Conservation (phyloP, 1,140 invertebrate species). For the Phenacoccus solenopsis region DNA sequence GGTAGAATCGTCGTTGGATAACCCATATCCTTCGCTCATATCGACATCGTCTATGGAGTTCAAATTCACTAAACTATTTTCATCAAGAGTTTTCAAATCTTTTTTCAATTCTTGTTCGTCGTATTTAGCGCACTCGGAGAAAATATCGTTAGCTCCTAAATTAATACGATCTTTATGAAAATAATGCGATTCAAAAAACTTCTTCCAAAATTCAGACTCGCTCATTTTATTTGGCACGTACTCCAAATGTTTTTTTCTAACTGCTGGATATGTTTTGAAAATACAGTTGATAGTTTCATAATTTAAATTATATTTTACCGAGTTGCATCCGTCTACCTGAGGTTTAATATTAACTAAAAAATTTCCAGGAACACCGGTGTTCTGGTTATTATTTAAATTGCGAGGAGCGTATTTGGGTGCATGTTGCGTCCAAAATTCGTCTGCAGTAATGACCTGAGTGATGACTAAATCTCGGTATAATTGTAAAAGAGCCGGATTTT, state of each 20-base stretch:
- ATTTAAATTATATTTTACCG: constrained; percentile 93
- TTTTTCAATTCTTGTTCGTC: constrained; percentile 78
- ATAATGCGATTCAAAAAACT: constrained; percentile 99
- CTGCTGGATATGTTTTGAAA: constrained; percentile 98
- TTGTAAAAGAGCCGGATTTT: constrained; percentile 70
- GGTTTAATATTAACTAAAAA: constrained; percentile 79
- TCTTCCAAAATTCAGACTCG: constrained; percentile 97
- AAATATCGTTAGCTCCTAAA: constrained; percentile 73
- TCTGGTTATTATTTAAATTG: constrained; percentile 51
- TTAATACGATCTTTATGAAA: constrained; percentile 93
- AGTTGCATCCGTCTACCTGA: constrained; percentile 92
- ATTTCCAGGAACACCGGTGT: constrained; percentile 77
- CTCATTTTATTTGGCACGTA: constrained; percentile 90
- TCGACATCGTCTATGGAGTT: constrained; percentile 61
- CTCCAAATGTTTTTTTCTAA: constrained; percentile 92
- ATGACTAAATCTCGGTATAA: constrained; percentile 88
- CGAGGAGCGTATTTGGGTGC: constrained; percentile 61
- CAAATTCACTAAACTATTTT: constrained; percentile 68
- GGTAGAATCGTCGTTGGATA: constrained; percentile 40
- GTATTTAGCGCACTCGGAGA: constrained; percentile 91
- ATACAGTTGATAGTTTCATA: constrained; percentile 94
- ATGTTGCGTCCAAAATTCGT: constrained; percentile 92
- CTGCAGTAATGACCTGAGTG: constrained; percentile 80
- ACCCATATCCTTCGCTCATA: constrained; percentile 55
- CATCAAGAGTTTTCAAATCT: constrained; percentile 62